These are phyloP conservation scores for Philotrypesis tridentata DNA, from an alignment of 1,140 invertebrate species.

Conservation along the genomic window DNA sequence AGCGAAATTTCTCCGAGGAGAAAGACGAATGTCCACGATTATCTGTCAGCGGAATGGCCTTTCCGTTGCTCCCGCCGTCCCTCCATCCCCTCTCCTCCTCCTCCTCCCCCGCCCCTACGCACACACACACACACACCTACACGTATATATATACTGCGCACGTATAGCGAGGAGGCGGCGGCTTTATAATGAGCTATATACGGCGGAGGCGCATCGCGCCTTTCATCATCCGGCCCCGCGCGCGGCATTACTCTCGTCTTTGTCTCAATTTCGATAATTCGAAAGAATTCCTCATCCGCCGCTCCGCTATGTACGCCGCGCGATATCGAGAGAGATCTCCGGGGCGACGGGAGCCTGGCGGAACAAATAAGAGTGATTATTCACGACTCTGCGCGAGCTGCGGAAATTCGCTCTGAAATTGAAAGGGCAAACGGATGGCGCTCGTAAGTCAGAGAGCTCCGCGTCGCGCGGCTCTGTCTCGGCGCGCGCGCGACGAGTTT, in stretches of 20 bases:
- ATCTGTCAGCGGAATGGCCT: slow-evolving; percentile 44
- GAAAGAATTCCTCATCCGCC: slow-evolving; percentile 30
- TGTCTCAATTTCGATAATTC: slow-evolving; percentile 41
- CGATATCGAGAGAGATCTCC: too few species aligned
- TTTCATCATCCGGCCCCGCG: neutral
- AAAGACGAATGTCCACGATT: slow-evolving; percentile 48
- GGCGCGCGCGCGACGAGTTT: neutral
- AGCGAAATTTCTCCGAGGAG: slow-evolving; percentile 26
- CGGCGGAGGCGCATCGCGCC: neutral
- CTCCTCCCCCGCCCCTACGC: neutral
- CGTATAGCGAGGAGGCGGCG: slow-evolving; percentile 26
- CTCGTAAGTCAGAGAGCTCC: slow-evolving; percentile 1
- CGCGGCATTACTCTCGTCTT: neutral
- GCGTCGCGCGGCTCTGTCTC: neutral
- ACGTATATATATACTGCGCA: neutral
- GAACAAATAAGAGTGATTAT: slow-evolving; percentile 35
- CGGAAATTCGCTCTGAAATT: slow-evolving; percentile 20
- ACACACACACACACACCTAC: too few species aligned
- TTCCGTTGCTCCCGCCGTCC: neutral
- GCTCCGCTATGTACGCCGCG: too few species aligned
- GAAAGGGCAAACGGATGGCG: slow-evolving; percentile 10
- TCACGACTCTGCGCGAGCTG: neutral
- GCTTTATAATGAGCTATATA: too few species aligned
- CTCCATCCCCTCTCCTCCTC: neutral
- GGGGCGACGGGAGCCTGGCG: neutral